Base-by-base conservation (phyloP, 2,888 invertebrate genomes). In the Protodeltote pygarga region DNA sequence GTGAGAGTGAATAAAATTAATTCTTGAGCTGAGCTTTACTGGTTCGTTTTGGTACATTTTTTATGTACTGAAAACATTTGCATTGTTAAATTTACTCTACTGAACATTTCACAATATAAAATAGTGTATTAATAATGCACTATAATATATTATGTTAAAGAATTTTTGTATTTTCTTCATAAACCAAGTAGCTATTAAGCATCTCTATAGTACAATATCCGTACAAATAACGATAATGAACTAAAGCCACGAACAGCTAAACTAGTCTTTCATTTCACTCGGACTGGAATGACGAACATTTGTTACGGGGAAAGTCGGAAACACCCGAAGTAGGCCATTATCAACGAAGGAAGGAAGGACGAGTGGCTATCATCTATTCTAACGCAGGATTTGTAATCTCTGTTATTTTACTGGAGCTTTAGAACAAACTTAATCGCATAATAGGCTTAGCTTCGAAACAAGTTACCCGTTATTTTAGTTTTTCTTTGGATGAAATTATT, bases 311-410 rank as follows among this genome's bases (percentile, higher is more conserved):
- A 60, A 55, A 65, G 53, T 62, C 73, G 66, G 67, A 65, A 66
- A 61, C 57, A 48, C 17, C 47, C 52, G 57, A 71, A 71, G 68
- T 70, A 63, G 53, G 45, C 57, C 63, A 74, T 75, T 75, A 72
- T 69, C 53, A 52, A 38, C 21, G 52, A 14, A 35, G 60, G 63
- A 69, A 68, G 58, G 50, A 65, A 61, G 51, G 13, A 48, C 50
- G 47, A 47, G 48, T 27, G 41, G 46, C 58, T 57, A 46, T 67
- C 54, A 63, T 67, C 51, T 47, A 49, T 64, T 61, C 52, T 34
- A 41, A 31, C 37, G 20, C 32, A 42, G 28, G 34, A 59, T 53
- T 54, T 29, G 35, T 45, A 55, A 55, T 61, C 57, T 57, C 40
- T 49, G 48, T 49, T 49, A 53, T 54, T 50, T 54, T 34, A 44